Percentiles rank a stretch among this genome's conserved stretches.
phyloP scores from a whole-genome alignment of 1,140 invertebrate genomes.

The Acarapis woodi region DNA sequence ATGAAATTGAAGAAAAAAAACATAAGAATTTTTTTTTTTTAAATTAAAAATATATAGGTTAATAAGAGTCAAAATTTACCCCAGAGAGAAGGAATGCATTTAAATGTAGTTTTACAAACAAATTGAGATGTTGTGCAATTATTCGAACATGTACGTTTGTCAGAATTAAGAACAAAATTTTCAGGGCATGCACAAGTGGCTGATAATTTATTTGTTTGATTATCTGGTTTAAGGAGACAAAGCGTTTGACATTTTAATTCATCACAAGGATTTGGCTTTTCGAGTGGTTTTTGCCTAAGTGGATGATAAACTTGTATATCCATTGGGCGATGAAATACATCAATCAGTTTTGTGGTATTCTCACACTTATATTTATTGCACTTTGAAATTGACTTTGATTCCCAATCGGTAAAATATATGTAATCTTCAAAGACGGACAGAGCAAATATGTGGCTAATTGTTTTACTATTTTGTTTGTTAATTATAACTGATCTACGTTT shows the following conservation, averaged over 20 bases:
- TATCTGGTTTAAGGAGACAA: conserved; percentile 25
- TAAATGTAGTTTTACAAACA: conserved; percentile 51
- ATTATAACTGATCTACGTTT: conserved; percentile 30
- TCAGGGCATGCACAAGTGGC: conserved; percentile 83
- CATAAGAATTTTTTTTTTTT: no score
- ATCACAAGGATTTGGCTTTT: conserved; percentile 34
- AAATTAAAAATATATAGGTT: conserved; percentile 20
- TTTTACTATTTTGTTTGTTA: conserved; percentile 20
- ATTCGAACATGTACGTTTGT: conserved; percentile 62
- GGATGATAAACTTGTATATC: conserved; percentile 20
- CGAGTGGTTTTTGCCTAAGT: conserved; percentile 35
- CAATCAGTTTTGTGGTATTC: conserved; percentile 40
- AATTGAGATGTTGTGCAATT: conserved; percentile 75
- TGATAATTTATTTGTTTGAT: conserved; percentile 47
- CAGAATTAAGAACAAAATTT: conserved; percentile 41
- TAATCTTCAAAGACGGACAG: conserved; percentile 39
- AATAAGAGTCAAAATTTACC: conserved; percentile 40
- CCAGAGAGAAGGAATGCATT: conserved; percentile 31
- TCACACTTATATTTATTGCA: conserved; percentile 51
- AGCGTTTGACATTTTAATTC: conserved; percentile 46
- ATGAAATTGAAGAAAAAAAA: conserved; percentile 24
- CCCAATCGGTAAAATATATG: conserved; percentile 93
- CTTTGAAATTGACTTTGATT: conserved; percentile 54
- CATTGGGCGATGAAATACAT: conserved; percentile 22
- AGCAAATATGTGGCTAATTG: conserved; percentile 48